Evolutionary conservation across 2,888 invertebrate species (phyloP).

Genomic region (Antheraea yamamai): DNA sequence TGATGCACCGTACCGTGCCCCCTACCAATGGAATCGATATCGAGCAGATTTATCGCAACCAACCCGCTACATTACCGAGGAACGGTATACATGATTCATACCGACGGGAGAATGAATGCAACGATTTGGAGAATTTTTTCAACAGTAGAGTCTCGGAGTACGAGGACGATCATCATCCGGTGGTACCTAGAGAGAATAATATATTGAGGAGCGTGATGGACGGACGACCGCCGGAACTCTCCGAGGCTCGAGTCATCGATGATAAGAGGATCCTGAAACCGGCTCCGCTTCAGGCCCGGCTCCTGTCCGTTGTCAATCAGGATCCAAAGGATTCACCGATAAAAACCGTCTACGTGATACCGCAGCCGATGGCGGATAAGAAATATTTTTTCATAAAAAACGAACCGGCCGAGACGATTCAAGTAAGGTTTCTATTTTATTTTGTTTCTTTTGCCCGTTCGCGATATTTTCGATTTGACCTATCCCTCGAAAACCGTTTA

Average conservation of each 20-base stretch:
- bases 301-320: conserved; percentile 63
- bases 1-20: conserved; percentile 58
- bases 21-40: conserved; percentile 69
- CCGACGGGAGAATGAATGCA: conserved; percentile 56
- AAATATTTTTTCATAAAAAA: conserved; percentile 86
- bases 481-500: too few species aligned
- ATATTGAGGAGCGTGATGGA: conserved; percentile 55
- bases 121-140: conserved; percentile 66
- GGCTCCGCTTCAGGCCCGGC: conserved; percentile 66
- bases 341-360: conserved; percentile 71
- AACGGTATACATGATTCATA: conserved; percentile 70
- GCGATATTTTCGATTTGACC: too few species aligned
- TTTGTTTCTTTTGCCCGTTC: neutral
- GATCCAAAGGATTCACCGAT: conserved; percentile 60
- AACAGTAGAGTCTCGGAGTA: conserved; percentile 69
- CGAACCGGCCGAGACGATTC: conserved; percentile 76
- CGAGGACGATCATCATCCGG: conserved; percentile 60
- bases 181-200: conserved; percentile 55
- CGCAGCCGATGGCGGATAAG: conserved; percentile 79
- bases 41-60: conserved; percentile 56
- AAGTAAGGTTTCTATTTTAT: conserved; percentile 53
- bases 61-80: conserved; percentile 45
- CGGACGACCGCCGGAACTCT: conserved; percentile 54
- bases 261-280: conserved; percentile 72
- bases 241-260: conserved; percentile 63